Percentiles rank a stretch among this genome's conserved stretches.
These are phyloP conservation scores for Saguinus imperator DNA, from an alignment of 2,113 vertebrate species.

Conservation along the genomic window DNA sequence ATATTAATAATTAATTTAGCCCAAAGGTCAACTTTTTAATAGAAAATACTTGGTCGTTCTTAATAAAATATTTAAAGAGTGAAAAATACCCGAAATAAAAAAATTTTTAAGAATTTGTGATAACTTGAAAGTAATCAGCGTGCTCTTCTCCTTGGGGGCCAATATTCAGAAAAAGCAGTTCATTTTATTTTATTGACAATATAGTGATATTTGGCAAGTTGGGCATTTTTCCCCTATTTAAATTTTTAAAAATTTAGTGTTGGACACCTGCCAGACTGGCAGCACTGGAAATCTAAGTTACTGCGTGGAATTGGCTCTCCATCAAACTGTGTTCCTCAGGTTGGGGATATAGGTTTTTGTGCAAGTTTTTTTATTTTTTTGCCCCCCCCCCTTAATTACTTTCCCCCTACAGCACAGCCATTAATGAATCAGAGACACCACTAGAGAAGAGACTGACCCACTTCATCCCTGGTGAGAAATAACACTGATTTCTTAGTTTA, in stretches of 20 bases:
- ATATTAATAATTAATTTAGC: conserved; percentile 47
- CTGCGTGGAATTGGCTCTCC: neutral
- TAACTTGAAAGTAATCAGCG: conserved; percentile 57
- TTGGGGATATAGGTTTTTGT: neutral
- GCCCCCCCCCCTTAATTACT: neutral
- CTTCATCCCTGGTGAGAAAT: conserved; percentile 27
- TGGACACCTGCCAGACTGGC: conserved; percentile 41
- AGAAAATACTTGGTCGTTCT: conserved; percentile 56
- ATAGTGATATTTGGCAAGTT: conserved; percentile 57
- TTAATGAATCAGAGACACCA: conserved; percentile 48
- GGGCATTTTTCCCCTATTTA: conserved; percentile 52
- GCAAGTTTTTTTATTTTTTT: neutral
- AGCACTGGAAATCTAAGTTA: conserved; percentile 12
- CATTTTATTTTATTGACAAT: conserved; percentile 70
- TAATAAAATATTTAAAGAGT: conserved; percentile 67
- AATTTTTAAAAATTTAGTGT: conserved; percentile 20
- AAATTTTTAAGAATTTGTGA: conserved; percentile 19
- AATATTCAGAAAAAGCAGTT: conserved; percentile 59
- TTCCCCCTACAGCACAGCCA: neutral
- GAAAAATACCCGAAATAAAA: neutral
- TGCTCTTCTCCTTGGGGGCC: conserved; percentile 7
- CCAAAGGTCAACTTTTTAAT: conserved; percentile 39
- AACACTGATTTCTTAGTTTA: conserved; percentile 30
- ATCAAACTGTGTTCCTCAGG: neutral
- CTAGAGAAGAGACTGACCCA: conserved; percentile 42